These are phyloP conservation scores for Limosa lapponica DNA, from an alignment of 2,797 vertebrate genomes.

Conservation along the genomic window DNA sequence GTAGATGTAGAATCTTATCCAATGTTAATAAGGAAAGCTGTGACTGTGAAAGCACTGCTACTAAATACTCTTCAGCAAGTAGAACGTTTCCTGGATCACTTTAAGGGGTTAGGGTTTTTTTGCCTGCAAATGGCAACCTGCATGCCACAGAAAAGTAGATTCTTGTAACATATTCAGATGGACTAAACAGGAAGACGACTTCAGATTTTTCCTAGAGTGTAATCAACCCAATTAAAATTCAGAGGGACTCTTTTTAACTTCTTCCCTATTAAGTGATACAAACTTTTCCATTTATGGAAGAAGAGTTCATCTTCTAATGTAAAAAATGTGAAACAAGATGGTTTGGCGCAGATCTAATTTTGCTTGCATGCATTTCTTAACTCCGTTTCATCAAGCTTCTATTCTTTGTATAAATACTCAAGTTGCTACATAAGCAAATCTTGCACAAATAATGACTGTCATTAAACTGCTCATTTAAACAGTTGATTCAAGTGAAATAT, in stretches of 20 bases:
- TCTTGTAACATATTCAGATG: neutral
- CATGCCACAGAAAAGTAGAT: neutral
- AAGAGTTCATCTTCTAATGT: neutral
- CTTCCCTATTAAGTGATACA: neutral
- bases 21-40: neutral
- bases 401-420: slow-evolving; percentile 51
- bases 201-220: slow-evolving; percentile 10
- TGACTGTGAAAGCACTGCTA: rapidly evolving
- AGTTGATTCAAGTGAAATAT: slow-evolving; percentile 57
- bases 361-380: slow-evolving; percentile 48
- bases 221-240: neutral
- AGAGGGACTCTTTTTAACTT: neutral
- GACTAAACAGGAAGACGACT: neutral
- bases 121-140: neutral
- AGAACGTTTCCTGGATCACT: neutral
- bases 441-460: slow-evolving; percentile 52
- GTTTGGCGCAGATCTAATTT: slow-evolving; percentile 20
- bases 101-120: neutral
- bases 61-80: neutral
- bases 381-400: slow-evolving; percentile 60
- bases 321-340: slow-evolving; percentile 32
- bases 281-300: slow-evolving; percentile 44
- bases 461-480: slow-evolving; percentile 57
- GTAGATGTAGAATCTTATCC: neutral
- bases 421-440: slow-evolving; percentile 59